Evolutionary conservation across 2,888 invertebrate species (phyloP).

Genomic region (Tenthredo scrophulariae): DNA sequence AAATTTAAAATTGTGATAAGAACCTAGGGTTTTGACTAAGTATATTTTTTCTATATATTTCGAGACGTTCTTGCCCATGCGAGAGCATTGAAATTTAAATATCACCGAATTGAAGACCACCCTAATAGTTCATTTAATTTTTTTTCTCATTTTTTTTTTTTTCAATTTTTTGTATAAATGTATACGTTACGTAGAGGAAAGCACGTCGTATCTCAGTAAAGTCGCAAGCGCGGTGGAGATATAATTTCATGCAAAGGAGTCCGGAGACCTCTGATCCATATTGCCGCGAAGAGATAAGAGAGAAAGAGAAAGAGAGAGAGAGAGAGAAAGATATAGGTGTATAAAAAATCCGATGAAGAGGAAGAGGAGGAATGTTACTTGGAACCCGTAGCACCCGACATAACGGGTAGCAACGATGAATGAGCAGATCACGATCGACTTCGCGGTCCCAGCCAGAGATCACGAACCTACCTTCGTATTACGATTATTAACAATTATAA

Average conservation of each 20-base stretch:
- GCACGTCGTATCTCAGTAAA: background rate
- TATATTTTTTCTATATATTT: too few species aligned
- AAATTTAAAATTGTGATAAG: too few species aligned
- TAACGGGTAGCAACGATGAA: slow-evolving; percentile 51
- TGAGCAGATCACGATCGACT: slow-evolving; percentile 51
- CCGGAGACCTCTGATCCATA: slow-evolving; percentile 53
- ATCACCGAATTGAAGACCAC: too few species aligned
- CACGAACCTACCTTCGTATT: slow-evolving; percentile 62
- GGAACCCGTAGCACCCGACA: slow-evolving; percentile 43
- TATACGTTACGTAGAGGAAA: background rate
- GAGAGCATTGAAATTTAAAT: too few species aligned
- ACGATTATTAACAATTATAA: slow-evolving; percentile 75
- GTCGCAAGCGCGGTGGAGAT: slow-evolving; percentile 62
- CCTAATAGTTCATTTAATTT: too few species aligned
- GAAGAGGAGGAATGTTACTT: slow-evolving; percentile 46
- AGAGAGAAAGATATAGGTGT: background rate
- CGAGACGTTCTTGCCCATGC: too few species aligned
- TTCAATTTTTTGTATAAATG: too few species aligned
- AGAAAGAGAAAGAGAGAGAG: background rate
- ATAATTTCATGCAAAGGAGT: slow-evolving; percentile 70
- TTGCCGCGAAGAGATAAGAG: slow-evolving; percentile 26
- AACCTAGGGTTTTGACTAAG: too few species aligned
- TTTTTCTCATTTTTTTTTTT: too few species aligned
- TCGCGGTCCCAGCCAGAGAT: slow-evolving; percentile 22
- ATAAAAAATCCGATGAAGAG: slow-evolving; percentile 8